Conservation (phyloP, 2,888 invertebrate species). For the Tetranychus piercei region DNA sequence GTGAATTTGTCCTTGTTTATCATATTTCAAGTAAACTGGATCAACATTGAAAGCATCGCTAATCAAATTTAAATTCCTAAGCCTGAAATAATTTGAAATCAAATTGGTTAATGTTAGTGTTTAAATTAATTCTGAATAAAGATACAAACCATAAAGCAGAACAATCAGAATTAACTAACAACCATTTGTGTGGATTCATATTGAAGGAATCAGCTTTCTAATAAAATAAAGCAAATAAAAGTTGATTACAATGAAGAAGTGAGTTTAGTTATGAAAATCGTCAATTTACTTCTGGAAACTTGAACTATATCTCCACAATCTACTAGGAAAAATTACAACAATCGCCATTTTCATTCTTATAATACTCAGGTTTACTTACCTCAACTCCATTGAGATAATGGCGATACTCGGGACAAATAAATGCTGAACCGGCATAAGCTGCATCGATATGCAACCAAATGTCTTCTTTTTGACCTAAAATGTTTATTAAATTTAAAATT, state of each 20-base stretch:
- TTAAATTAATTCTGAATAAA: background rate
- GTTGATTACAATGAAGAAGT: too few relatives aligned
- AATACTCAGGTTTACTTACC: too few relatives aligned
- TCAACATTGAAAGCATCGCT: constrained; percentile 57
- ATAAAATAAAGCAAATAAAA: constrained; percentile 20
- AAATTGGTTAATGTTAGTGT: constrained; percentile 41
- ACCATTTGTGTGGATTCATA: constrained; percentile 92
- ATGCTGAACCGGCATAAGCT: constrained; percentile 88
- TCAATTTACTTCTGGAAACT: too few relatives aligned
- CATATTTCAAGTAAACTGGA: constrained; percentile 74
- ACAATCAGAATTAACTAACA: constrained; percentile 90
- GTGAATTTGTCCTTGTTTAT: constrained; percentile 57
- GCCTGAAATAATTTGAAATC: background rate
- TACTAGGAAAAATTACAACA: too few relatives aligned
- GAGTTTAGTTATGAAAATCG: background rate
- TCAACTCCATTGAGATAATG: constrained; percentile 43
- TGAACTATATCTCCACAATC: too few relatives aligned
- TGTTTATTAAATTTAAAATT: background rate
- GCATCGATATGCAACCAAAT: constrained; percentile 91
- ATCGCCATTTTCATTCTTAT: too few relatives aligned
- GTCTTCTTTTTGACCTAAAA: constrained; percentile 29
- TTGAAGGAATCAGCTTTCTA: constrained; percentile 85
- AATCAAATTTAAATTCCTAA: background rate
- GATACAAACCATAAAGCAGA: constrained; percentile 70
- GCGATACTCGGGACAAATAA: constrained; percentile 90